Evolutionary conservation across 2,113 vertebrate species (phyloP), one percentile per base, ranked within the genome.

Genomic region (Pedionomus torquatus): DNA sequence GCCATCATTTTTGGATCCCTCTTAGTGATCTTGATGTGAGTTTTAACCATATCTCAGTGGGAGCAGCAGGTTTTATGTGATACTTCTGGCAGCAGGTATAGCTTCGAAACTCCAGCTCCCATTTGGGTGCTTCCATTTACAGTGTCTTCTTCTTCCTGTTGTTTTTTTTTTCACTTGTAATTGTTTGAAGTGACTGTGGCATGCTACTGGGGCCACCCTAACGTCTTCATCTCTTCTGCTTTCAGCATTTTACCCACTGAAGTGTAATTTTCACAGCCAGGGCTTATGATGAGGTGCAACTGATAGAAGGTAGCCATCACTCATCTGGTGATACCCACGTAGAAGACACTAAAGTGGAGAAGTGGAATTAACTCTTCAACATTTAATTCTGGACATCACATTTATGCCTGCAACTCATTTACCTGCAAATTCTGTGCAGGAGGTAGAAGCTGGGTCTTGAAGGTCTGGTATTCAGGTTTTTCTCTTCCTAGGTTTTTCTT

Each of bases 141-240:
- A 33, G 33, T 0, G 1, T 64, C 33, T 3, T 74, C 35, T 65
- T 83, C 79, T n/a, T 39, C 21, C 8, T 14, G 5, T 1, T 0
- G 19, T 13, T 89, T 89, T 31, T 21, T 92, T 90, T 84, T 52
- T 78, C 23, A 35, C 17, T 78, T 44, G 11, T 44, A 72, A 48
- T 54, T 66, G 15, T 86, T 81, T 35, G 16, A 91, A 87, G 55
- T 46, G 61, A 51, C 31, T 15, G 17, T 46, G 11, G 11, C 26
- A 12, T 33, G 33, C 9, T 63, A 5, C 18, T 90, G 35, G 25
- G 31, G 17, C 30, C 49, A 58, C 33, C 46, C 12, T 35, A 3
- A 60, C 33, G 8, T 64, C 39, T 37, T 23, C 37, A 63, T 51
- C n/a, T 58, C 37, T 41, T 90, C 65, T 83, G 19, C 19, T 92